Conservation (phyloP, 1,140 invertebrate species). For the Lepidostoma basale region DNA sequence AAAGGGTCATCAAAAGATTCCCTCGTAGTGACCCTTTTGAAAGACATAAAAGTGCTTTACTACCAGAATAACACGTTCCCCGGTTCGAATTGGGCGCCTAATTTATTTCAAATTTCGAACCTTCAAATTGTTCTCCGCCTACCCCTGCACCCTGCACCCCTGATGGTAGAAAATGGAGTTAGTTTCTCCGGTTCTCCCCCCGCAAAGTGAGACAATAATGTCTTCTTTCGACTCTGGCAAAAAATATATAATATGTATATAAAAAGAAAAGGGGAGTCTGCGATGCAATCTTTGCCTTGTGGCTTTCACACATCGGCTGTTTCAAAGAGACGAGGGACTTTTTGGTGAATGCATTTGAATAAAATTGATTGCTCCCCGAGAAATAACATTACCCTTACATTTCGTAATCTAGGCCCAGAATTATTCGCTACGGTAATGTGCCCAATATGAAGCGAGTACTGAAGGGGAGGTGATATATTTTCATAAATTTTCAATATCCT, state of each 20-base stretch:
- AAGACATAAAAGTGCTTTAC: constrained; percentile 3
- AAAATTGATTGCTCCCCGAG: constrained; percentile 44
- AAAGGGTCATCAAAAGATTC: constrained; percentile 11
- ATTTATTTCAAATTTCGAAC: constrained; percentile 40
- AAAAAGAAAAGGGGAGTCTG: constrained; percentile 19
- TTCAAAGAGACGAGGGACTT: constrained; percentile 39
- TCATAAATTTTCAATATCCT: background rate
- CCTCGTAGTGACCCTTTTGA: constrained; percentile 15
- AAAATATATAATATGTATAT: constrained; percentile 38
- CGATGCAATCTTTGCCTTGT: constrained; percentile 46
- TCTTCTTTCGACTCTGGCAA: constrained; percentile 42
- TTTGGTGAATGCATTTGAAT: constrained; percentile 45
- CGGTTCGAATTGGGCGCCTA: constrained; percentile 25
- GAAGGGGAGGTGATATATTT: no score
- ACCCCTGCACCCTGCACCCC: background rate
- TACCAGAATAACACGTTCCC: constrained; percentile 2
- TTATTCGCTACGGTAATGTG: background rate
- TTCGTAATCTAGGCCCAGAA: background rate
- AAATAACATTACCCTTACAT: constrained; percentile 15
- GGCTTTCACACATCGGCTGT: constrained; percentile 46
- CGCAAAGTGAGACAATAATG: constrained; percentile 38
- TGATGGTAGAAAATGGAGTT: constrained; percentile 7
- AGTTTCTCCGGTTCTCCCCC: background rate
- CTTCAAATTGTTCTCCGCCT: constrained; percentile 18
- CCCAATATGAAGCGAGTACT: no score